These are phyloP conservation scores for Limosa lapponica DNA, from an alignment of 2,797 vertebrate genomes.

Conservation along the genomic window DNA sequence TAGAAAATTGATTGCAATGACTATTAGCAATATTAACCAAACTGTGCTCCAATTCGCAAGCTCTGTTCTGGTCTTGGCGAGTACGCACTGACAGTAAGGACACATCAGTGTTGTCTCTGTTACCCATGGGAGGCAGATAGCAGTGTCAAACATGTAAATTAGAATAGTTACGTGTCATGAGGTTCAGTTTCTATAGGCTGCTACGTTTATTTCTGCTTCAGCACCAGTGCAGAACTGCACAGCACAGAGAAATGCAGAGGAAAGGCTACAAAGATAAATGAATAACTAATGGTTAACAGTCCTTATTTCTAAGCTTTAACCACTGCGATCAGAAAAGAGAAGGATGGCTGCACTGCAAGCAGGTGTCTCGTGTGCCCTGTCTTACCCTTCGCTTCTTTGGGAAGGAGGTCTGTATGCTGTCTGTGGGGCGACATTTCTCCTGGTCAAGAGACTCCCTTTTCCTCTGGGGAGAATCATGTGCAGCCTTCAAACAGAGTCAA, in stretches of 20 bases:
- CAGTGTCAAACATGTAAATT: background rate
- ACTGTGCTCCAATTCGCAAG: background rate
- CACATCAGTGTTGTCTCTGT: background rate
- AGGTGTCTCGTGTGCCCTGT: background rate
- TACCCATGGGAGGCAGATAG: background rate
- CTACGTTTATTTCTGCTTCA: background rate
- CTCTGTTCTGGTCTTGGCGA: background rate
- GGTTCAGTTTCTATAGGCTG: background rate
- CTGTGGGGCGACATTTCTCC: background rate
- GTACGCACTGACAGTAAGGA: background rate
- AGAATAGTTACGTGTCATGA: background rate
- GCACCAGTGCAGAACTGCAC: background rate
- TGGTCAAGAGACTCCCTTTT: background rate
- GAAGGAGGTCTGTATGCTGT: background rate
- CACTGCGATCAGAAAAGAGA: background rate
- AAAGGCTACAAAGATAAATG: background rate
- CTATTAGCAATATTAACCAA: background rate
- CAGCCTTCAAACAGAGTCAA: background rate
- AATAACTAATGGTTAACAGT: background rate
- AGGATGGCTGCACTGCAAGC: background rate
- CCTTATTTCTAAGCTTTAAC: background rate
- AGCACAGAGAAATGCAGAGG: background rate
- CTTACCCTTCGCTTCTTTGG: background rate
- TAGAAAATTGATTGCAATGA: background rate
- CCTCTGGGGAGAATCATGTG: background rate